A percentile compares a stretch with the other conserved stretches of the same genome.
phyloP scores from a whole-genome alignment of 1,140 invertebrate genomes.

The Parapsyche elsis region DNA sequence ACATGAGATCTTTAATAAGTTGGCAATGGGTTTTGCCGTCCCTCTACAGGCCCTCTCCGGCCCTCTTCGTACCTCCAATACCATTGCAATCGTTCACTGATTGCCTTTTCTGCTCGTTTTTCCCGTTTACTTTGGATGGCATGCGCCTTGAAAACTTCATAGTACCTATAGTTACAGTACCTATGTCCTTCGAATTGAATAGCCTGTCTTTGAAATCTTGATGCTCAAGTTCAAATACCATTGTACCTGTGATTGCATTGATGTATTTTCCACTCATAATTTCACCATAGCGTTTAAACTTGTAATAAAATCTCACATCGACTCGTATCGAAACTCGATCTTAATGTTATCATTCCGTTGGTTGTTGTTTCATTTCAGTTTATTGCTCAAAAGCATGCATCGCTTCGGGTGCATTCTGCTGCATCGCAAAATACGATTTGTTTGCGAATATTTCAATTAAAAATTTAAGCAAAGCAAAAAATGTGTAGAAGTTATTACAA shows the following conservation, averaged over 20 bases:
- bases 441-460: no score
- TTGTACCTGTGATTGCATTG: no score
- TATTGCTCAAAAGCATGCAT: constrained; percentile 38
- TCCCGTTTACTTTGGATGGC: neutral
- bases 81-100: neutral
- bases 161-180: no score
- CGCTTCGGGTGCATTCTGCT: neutral
- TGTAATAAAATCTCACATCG: constrained; percentile 15
- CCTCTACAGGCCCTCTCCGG: neutral
- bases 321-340: constrained; percentile 1
- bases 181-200: no score
- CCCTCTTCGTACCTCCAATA: neutral
- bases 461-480: no score
- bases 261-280: neutral
- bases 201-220: no score
- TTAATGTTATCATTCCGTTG: constrained; percentile 32
- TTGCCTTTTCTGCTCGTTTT: neutral
- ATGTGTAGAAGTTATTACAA: neutral
- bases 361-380: constrained; percentile 33
- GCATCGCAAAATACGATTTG: neutral
- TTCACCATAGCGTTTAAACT: constrained; percentile 1
- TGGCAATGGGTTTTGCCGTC: constrained; percentile 3
- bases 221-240: no score
- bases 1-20: constrained; percentile 54
- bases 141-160: neutral